Percentiles rank a stretch among this genome's conserved stretches.
These are phyloP conservation scores for Callimorpha dominula DNA, from an alignment of 2,888 invertebrate species.

Conservation along the genomic window DNA sequence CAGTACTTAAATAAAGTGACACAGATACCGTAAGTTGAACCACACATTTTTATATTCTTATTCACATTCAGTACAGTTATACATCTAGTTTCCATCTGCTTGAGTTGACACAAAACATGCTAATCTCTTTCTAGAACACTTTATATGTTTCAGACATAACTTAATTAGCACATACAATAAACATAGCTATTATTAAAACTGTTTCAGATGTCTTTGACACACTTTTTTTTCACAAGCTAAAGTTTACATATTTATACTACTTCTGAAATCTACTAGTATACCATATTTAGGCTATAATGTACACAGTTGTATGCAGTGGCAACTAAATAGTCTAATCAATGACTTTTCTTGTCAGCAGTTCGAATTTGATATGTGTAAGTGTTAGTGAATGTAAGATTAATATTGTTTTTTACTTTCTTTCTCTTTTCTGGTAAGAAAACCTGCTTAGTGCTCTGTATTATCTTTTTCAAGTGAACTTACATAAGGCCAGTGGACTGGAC, in stretches of 20 bases:
- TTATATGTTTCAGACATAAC: slow-evolving; percentile 34
- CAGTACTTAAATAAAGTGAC: not conserved
- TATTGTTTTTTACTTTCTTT: too few relatives aligned
- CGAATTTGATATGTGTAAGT: too few relatives aligned
- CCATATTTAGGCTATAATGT: too few relatives aligned
- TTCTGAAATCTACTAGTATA: too few relatives aligned
- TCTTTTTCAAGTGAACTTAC: not conserved
- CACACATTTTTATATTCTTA: not conserved
- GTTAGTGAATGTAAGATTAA: too few relatives aligned
- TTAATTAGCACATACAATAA: slow-evolving; percentile 36
- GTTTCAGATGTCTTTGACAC: slow-evolving; percentile 6
- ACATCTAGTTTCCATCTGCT: too few relatives aligned
- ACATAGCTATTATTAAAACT: slow-evolving; percentile 3
- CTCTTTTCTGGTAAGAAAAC: too few relatives aligned
- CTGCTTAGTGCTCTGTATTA: not conserved
- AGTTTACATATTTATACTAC: not conserved
- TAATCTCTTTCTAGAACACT: not conserved
- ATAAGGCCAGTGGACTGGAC: not conserved
- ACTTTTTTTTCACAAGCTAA: not conserved
- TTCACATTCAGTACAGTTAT: not conserved
- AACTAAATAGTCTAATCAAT: too few relatives aligned
- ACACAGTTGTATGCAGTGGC: too few relatives aligned
- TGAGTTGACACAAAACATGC: too few relatives aligned
- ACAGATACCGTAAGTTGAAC: not conserved
- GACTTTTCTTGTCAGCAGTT: too few relatives aligned